These are phyloP conservation scores for Corapipo altera DNA, from an alignment of 2,113 vertebrate genomes.

Conservation along the genomic window DNA sequence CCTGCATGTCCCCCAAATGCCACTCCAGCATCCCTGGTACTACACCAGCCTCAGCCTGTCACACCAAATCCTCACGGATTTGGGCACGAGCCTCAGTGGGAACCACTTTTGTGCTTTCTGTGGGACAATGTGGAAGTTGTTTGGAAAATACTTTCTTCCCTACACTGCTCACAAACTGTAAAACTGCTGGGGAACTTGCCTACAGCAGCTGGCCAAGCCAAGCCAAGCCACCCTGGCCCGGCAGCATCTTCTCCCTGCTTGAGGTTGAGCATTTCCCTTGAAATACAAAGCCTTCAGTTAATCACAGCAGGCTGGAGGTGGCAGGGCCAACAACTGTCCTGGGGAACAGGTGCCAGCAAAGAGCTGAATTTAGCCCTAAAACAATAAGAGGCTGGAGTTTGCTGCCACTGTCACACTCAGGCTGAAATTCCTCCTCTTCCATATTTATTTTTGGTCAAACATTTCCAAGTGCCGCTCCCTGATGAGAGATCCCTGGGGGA, in stretches of 20 bases:
- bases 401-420: not conserved
- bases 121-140: not conserved
- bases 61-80: not conserved
- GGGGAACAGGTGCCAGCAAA: not conserved
- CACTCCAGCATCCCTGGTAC: not conserved
- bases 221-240: not conserved
- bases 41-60: not conserved
- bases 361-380: slow-evolving; percentile 8
- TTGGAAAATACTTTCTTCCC: not conserved
- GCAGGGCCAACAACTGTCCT: not conserved
- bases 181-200: not conserved
- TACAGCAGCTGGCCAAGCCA: not conserved
- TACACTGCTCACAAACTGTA: not conserved
- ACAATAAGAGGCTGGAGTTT: not conserved
- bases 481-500: not conserved
- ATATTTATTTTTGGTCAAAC: slow-evolving; percentile 10
- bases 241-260: not conserved
- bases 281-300: not conserved
- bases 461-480: slow-evolving; percentile 16
- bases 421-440: not conserved
- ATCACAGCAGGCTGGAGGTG: not conserved
- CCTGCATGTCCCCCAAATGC: not conserved
- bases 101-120: not conserved
- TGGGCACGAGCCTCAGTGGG: not conserved
- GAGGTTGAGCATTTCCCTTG: not conserved